These are phyloP conservation scores for Drosophila austrosaltans DNA, from an alignment of 2,888 invertebrate genomes.

Conservation along the genomic window DNA sequence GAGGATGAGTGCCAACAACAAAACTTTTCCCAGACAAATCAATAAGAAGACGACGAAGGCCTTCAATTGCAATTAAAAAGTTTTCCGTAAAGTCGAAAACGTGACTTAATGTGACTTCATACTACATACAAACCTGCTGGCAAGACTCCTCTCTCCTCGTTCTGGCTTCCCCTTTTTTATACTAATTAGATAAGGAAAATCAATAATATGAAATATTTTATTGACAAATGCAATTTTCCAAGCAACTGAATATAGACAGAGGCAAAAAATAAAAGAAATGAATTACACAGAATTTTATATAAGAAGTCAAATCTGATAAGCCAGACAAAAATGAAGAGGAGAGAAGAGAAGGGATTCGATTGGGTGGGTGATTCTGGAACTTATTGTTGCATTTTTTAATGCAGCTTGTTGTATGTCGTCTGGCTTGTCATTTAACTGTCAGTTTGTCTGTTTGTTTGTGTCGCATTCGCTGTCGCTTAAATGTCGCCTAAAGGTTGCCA, in stretches of 20 bases:
- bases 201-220: constrained; percentile 43
- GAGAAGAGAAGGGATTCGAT: background rate
- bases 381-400: constrained; percentile 47
- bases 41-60: constrained; percentile 37
- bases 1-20: constrained; percentile 7
- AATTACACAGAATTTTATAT: constrained; percentile 9
- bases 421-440: constrained; percentile 69
- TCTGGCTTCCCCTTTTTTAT: background rate
- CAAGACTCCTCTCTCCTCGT: no score
- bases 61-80: constrained; percentile 62
- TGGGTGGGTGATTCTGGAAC: constrained; percentile 25
- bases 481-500: constrained; percentile 53
- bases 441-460: constrained; percentile 61
- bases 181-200: constrained; percentile 61
- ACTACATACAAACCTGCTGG: no score
- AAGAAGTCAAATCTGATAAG: constrained; percentile 47
- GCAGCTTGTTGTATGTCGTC: constrained; percentile 43
- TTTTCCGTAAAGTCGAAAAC: constrained; percentile 31
- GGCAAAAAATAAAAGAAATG: constrained; percentile 17
- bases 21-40: constrained; percentile 65
- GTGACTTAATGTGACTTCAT: constrained; percentile 48
- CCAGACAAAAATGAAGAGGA: background rate
- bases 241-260: constrained; percentile 43
- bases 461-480: constrained; percentile 65
- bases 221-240: constrained; percentile 49